Evolutionary conservation across 2,888 invertebrate genomes (phyloP), one percentile per base, ranked within the genome.

Genomic region (Monoplex corrugatus): DNA sequence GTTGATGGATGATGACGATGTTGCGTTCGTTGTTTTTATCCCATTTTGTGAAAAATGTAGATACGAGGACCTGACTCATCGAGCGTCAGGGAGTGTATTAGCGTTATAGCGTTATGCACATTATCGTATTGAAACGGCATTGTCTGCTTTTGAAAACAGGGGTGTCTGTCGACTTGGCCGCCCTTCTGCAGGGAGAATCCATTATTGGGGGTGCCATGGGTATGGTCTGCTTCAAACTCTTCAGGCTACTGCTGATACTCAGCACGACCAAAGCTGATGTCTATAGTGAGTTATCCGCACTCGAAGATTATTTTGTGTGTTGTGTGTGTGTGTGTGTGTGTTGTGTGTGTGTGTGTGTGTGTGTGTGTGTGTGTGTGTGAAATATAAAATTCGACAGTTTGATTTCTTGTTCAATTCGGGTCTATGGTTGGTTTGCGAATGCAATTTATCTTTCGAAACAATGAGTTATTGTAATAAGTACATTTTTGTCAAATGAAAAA

Each of bases 101-200:
- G n/a, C n/a, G n/a, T n/a, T n/a, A n/a, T n/a, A n/a, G n/a, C n/a
- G n/a, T n/a, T n/a, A n/a, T n/a, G n/a, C n/a, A n/a, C n/a, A n/a
- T n/a, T n/a, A n/a, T n/a, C n/a, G n/a, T n/a, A n/a, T n/a, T n/a
- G n/a, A n/a, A n/a, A n/a, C n/a, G n/a, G 23, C n/a, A 8, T 68
- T 78, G 78, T 38, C 28, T 82, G n/a, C 23, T 43, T n/a, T 3
- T 82, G 16, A 19, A 45, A 1, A n/a, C 78, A 87, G 87, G 87
- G 1, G 87, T 87, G 63, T 87, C 87, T 16, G 35, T 78, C 8
- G 43, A 87, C 57, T 38, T 87, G 63, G 87, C 78, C 16, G 40
- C 80, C 40, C 82, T 87, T 40, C 10, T 87, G 43, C 82, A 87
- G 45, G 87, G 87, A 13, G 87, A 87, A 63, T 43, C 87, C 40